Conservation (phyloP, 1,140 invertebrate genomes). For the Caenorhabditis briggsae region DNA sequence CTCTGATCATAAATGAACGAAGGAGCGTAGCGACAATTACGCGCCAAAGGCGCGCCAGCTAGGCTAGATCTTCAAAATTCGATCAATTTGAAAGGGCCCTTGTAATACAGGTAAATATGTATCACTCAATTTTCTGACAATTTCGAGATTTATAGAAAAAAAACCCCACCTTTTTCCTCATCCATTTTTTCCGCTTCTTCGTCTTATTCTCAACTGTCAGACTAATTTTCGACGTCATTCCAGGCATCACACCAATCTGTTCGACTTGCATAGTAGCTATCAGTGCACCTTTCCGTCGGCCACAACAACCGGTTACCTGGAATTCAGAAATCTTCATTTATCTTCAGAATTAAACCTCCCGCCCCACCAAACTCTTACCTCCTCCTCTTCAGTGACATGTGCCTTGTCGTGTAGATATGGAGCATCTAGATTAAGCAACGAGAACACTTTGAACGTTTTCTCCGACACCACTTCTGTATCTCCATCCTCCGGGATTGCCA, state of each 20-base stretch:
- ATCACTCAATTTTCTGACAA: neutral
- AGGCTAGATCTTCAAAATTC: no score
- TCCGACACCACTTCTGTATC: slow-evolving; percentile 62
- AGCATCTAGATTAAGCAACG: slow-evolving; percentile 60
- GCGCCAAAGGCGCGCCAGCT: no score
- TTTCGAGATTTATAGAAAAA: neutral
- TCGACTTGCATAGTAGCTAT: slow-evolving; percentile 58
- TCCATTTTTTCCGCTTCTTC: slow-evolving; percentile 62
- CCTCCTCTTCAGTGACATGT: slow-evolving; percentile 57
- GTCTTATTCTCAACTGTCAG: slow-evolving; percentile 63
- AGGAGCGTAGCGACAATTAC: no score
- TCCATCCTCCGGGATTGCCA: slow-evolving; percentile 60
- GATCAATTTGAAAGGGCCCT: no score
- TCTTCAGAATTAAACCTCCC: no score
- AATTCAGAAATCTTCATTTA: neutral
- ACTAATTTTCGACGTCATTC: slow-evolving; percentile 61
- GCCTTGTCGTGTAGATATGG: slow-evolving; percentile 60
- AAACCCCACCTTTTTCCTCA: slow-evolving; percentile 49
- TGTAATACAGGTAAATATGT: no score
- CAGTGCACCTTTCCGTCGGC: slow-evolving; percentile 46
- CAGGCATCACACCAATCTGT: slow-evolving; percentile 62
- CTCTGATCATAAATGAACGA: no score
- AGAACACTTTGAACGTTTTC: slow-evolving; percentile 59
- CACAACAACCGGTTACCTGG: slow-evolving; percentile 63
- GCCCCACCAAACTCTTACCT: slow-evolving; percentile 2